Evolutionary conservation across 35 echinoderm and acorn worm species (phyloP), one percentile per base, ranked within the genome.

Genomic region (Apostichopus parvimensis): DNA sequence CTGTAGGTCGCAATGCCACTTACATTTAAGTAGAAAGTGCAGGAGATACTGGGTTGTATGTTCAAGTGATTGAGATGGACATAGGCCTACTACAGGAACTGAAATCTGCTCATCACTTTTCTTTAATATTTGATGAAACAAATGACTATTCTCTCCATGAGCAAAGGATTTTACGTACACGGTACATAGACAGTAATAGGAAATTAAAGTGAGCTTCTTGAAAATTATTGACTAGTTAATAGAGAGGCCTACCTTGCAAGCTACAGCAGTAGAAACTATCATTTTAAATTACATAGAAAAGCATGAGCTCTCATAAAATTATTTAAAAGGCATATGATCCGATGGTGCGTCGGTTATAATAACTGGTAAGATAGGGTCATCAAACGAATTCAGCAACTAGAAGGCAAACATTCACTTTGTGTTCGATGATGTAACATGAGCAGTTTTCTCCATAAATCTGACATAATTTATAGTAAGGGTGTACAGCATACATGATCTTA

Each of bases 111-210:
- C 15, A 85, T 77, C 81, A 86, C 53, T 77, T 77, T 87, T 54
- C 92, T 54, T 77, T 93, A 8, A 71, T 93, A 52, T 85, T 93
- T 78, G 92, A 93, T 25, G 81, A 93, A 77, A 93, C 92, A 26
- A 87, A 81, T 17, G 92, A 93, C 53, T 83, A 61, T 59, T 86
- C 59, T 26, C 68, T 93, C 58, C 71, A n/a, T 18, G 92, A 87
- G 75, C 81, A 93, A 78, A 86, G 87, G 92, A 93, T 70, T 73
- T 55, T 93, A 34, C 80, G 73, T 56, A 61, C 34, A n/a, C 52
- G 82, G 26, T 87, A 87, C 57, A 54, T 93, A 13, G 83, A 21
- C 23, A 54, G 53, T 60, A 54, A 86, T 26, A 81, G 92, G 9
- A 57, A 12, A 77, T 87, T 24, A 75, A 58, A 57, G 92, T 93